A percentile compares a stretch with the other conserved stretches of the same genome.
phyloP scores from a whole-genome alignment of 2,888 invertebrate genomes.

The Glaucopsyche alexis region DNA sequence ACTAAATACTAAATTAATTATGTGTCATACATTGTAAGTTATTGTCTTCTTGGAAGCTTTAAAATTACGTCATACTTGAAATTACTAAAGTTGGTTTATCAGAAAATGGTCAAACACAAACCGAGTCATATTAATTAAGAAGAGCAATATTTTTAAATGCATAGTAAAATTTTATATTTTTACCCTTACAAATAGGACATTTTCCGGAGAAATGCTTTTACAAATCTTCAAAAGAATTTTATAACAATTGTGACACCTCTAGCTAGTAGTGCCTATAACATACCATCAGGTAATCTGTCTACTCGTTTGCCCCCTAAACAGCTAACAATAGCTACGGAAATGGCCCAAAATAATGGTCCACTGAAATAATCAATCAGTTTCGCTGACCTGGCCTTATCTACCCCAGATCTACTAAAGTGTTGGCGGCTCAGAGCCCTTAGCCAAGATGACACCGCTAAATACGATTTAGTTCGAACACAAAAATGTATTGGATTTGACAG shows the following conservation, averaged over 20 bases:
- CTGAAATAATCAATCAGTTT: conserved; percentile 5
- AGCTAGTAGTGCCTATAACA: no score
- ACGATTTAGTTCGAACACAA: no score
- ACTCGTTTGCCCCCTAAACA: not conserved
- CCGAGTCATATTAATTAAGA: not conserved
- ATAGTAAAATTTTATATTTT: not conserved
- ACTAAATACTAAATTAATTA: no score
- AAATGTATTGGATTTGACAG: no score
- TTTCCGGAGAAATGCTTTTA: no score
- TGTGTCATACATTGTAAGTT: not conserved
- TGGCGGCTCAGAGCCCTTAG: not conserved
- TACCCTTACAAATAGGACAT: no score
- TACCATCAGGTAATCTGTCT: not conserved
- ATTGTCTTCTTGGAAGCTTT: not conserved
- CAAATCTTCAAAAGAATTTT: no score
- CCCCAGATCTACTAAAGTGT: not conserved
- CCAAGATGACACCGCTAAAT: no score
- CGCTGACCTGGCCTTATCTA: not conserved
- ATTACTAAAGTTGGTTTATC: not conserved
- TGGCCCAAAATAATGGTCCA: not conserved
- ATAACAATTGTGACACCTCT: no score
- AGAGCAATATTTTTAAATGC: not conserved
- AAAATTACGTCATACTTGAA: not conserved
- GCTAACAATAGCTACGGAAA: not conserved
- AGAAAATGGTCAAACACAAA: not conserved